Conservation (phyloP, 2,113 vertebrate species). For the Salvelinus namaycush region DNA sequence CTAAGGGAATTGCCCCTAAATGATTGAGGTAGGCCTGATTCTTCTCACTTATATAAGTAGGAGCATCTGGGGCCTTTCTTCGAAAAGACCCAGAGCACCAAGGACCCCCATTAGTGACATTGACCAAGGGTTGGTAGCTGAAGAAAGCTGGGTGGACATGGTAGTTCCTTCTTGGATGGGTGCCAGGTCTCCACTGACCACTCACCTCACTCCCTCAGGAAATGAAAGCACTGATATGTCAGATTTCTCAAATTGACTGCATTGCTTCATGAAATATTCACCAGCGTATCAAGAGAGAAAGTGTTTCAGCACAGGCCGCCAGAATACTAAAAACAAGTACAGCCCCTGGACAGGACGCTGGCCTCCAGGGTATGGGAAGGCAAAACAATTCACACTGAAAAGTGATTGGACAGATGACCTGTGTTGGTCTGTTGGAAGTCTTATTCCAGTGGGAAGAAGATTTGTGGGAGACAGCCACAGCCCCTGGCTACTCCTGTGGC, state of each 20-base stretch:
- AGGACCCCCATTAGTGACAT: not conserved
- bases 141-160: constrained; percentile 3
- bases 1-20: no score
- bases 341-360: no score
- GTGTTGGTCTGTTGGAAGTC: not conserved
- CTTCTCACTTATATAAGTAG: no score
- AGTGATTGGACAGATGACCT: constrained; percentile 38
- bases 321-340: constrained; percentile 54
- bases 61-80: no score
- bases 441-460: constrained; percentile 1
- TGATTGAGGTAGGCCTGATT: no score
- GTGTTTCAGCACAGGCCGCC: constrained; percentile 36
- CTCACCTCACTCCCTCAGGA: constrained; percentile 28
- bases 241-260: constrained; percentile 58
- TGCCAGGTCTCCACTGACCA: constrained; percentile 33
- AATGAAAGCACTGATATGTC: constrained; percentile 49
- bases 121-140: not conserved
- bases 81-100: not conserved
- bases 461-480: not conserved
- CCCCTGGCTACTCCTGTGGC: not conserved
- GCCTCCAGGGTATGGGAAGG: constrained; percentile 7
- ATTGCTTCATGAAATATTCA: constrained; percentile 71
- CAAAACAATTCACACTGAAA: constrained; percentile 5
- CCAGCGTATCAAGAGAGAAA: constrained; percentile 19
- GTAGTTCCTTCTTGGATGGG: constrained; percentile 18